Conservation (phyloP, 2,888 invertebrate genomes). For the Automeris io region DNA sequence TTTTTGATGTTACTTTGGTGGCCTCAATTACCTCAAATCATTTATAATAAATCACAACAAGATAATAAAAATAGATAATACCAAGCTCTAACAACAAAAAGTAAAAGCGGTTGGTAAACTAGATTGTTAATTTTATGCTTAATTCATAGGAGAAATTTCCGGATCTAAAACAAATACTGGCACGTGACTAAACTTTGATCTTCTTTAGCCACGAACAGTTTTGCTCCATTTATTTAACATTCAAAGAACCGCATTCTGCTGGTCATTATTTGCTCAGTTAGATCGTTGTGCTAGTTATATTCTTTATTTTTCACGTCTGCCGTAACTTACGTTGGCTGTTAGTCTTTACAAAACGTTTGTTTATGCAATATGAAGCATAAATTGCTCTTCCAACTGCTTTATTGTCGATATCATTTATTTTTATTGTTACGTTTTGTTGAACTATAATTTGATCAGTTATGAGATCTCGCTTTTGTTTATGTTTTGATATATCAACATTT, state of each 20-base stretch:
- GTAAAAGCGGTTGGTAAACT: too few relatives aligned
- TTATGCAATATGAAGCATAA: background rate
- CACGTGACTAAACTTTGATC: slow-evolving; percentile 16
- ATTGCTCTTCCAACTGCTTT: background rate
- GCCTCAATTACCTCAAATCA: too few relatives aligned
- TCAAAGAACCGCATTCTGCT: slow-evolving; percentile 21
- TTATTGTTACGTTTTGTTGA: background rate
- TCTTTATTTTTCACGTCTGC: slow-evolving; percentile 15
- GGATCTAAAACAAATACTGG: slow-evolving; percentile 11
- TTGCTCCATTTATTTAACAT: slow-evolving; percentile 40
- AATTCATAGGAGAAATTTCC: slow-evolving; percentile 10
- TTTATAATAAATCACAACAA: too few relatives aligned
- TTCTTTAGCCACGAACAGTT: slow-evolving; percentile 20
- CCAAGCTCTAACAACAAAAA: too few relatives aligned
- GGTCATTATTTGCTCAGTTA: slow-evolving; percentile 20
- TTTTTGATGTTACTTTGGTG: too few relatives aligned
- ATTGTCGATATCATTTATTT: background rate
- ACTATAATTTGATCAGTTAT: too few relatives aligned
- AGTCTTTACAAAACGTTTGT: background rate
- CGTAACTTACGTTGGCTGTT: background rate
- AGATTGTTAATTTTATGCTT: too few relatives aligned
- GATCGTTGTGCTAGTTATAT: slow-evolving; percentile 15
- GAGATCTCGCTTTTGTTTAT: too few relatives aligned
- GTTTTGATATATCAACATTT: too few relatives aligned
- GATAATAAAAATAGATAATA: too few relatives aligned